Evolutionary conservation across 2,113 vertebrate genomes (phyloP), one percentile per base, ranked within the genome.

Genomic region (Phyllopteryx taeniolatus): DNA sequence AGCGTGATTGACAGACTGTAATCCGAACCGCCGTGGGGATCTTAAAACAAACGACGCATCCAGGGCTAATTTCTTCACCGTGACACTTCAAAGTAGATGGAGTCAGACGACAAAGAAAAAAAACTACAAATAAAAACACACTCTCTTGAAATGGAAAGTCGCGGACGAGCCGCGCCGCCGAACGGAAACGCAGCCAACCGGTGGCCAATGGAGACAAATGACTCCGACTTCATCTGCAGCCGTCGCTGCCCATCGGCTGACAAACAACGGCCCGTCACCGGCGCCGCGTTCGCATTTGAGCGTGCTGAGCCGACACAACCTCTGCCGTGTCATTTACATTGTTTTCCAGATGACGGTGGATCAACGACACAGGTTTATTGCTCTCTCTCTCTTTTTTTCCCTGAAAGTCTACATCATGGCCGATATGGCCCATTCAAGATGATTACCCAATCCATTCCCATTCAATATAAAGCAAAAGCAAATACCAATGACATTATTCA

Each of bases 1-100:
- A 75, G 75, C 57, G 2, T 81, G 89, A 88, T 60, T 87, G 90
- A 82, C 89, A 78, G 86, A 31, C 54, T 68, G 56, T 83, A 85
- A 90, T 85, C 70, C 73, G 71, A 74, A 70, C 70, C 77, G 73
- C 76, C 73, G 43, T 53, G 69, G 27, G 81, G 82, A 76, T 72
- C 85, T 79, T 65, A 79, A 84, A 87, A 83, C 83, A 80, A 77
- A 74, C 67, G 31, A 65, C 56, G 78, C 62, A 79, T 78, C 87
- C 78, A 57, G 69, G 70, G 68, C 73, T 80, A 75, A 85, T 88
- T 83, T 82, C 72, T 73, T 13, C 67, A 63, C 65, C 31, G 22
- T 17, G 35, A 70, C 66, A 57, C 69, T 56, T 82, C 70, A 72
- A 65, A 80, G 67, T 70, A 67, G 73, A 65, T 39, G 63, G 76